Conservation (phyloP, 2,797 vertebrate species). For the Danionella dracula region DNA sequence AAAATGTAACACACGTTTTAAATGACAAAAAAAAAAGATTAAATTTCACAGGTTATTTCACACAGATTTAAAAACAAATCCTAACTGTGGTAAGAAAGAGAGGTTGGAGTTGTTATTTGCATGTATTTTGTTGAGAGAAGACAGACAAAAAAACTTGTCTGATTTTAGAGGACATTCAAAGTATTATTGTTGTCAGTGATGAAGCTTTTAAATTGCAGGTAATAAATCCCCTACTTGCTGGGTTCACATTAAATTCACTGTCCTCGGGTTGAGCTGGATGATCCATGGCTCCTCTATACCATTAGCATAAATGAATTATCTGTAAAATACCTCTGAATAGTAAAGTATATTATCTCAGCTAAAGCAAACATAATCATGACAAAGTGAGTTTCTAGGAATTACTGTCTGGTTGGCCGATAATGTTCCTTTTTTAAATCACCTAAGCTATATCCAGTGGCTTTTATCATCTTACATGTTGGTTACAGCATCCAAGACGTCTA, state of each 20-base stretch:
- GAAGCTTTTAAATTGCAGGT: not conserved
- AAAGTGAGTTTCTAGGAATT: constrained; percentile 31
- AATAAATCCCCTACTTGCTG: constrained; percentile 30
- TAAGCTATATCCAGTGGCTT: not conserved
- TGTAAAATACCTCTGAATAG: constrained; percentile 33
- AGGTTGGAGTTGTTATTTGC: not conserved
- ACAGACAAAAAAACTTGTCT: not conserved
- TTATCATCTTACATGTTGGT: not conserved
- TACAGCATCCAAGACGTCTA: not conserved
- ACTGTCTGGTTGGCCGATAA: constrained; percentile 29
- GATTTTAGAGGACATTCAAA: constrained; percentile 52
- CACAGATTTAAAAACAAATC: no score
- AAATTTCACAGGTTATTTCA: no score
- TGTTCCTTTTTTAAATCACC: constrained; percentile 17
- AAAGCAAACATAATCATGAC: constrained; percentile 40
- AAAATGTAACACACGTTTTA: no score
- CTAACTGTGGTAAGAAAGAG: no score
- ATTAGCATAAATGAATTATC: constrained; percentile 44
- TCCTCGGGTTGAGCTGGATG: constrained; percentile 10
- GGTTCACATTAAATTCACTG: constrained; percentile 8
- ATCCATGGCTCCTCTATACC: constrained; percentile 25
- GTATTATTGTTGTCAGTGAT: constrained; percentile 4
- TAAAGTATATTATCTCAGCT: constrained; percentile 36
- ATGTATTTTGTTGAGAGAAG: not conserved
- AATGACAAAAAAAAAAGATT: no score